A percentile compares a stretch with the other conserved stretches of the same genome.
These are phyloP conservation scores for Philypnodon macrostomus DNA, from an alignment of 2,797 vertebrate species.

Conservation along the genomic window DNA sequence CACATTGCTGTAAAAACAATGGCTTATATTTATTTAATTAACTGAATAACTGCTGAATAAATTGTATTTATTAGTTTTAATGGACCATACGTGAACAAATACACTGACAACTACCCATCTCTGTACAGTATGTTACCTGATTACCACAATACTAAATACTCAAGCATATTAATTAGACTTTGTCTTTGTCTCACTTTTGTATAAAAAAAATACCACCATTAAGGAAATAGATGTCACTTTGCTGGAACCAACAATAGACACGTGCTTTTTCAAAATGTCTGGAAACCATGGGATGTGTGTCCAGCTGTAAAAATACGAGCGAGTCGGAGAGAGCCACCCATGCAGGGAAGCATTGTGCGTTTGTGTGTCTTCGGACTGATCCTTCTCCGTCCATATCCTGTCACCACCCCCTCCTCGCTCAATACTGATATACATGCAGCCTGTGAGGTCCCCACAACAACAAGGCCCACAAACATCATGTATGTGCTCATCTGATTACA, in stretches of 20 bases:
- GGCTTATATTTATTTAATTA: too few relatives aligned
- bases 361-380: conserved; percentile 57
- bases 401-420: conserved; percentile 30
- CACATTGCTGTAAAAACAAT: too few relatives aligned
- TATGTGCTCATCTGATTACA: conserved; percentile 37
- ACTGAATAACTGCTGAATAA: too few relatives aligned
- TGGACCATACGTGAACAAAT: too few relatives aligned
- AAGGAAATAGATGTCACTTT: conserved; percentile 28
- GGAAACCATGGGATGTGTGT: conserved; percentile 49
- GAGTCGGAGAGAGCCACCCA: conserved; percentile 63
- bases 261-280: conserved; percentile 31
- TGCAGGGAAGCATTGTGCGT: conserved; percentile 58
- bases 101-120: too few relatives aligned
- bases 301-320: conserved; percentile 80
- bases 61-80: too few relatives aligned
- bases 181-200: too few relatives aligned
- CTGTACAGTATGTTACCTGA: too few relatives aligned
- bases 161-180: too few relatives aligned
- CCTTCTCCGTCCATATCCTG: conserved; percentile 56
- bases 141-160: too few relatives aligned
- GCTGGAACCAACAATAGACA: conserved; percentile 28
- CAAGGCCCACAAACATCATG: conserved; percentile 31
- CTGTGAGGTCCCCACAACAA: conserved; percentile 58
- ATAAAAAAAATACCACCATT: conserved; percentile 6
- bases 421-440: conserved; percentile 44